Evolutionary conservation across 2,797 vertebrate genomes (phyloP), one percentile per base, ranked within the genome.

Genomic region (Smutsia gigantea): DNA sequence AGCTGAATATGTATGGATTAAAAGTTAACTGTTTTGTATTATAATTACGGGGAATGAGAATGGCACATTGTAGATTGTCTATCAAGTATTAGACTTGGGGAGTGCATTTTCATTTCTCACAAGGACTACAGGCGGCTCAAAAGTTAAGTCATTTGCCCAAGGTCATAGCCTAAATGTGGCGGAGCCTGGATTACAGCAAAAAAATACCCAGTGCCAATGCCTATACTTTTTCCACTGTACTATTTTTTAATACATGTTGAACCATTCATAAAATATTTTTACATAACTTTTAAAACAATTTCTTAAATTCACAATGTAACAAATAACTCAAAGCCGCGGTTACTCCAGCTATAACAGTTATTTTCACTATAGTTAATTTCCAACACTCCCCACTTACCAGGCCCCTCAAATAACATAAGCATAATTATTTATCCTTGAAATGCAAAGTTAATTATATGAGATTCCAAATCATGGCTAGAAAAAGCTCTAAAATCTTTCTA

Each of bases 61-160:
- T 63, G 12, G 29, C 63, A 68, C 51, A 92, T 31, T 53, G 37
- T 13, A 82, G 55, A 85, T 55, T 86, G 46, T 37, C 10, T 93
- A 34, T 27, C 51, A 59, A 74, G 34, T 92, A 23, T 85, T 78
- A 81, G 34, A 77, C 53, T 57, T 61, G 13, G 19, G 29, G 42
- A 10, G 12, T 86, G 0, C n/a, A 77, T 37, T 96, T 93, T 18
- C 61, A 87, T 68, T 84, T 91, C 81, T 94, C 29, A 92, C 0
- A 78, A 10, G 21, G 90, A 90, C 3, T 12, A 39, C 12, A 64
- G 55, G 49, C 93, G 39, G 49, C 68, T 90, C 66, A 87, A 72
- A 13, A 39, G 57, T 88, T 90, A 81, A 69, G 27, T 53, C 88
- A 68, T 90, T 96, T 95, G n/a, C 37, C 57, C 49, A 82, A 87